These are phyloP conservation scores for Pasiphila rectangulata DNA, from an alignment of 2,888 invertebrate genomes.

Conservation along the genomic window DNA sequence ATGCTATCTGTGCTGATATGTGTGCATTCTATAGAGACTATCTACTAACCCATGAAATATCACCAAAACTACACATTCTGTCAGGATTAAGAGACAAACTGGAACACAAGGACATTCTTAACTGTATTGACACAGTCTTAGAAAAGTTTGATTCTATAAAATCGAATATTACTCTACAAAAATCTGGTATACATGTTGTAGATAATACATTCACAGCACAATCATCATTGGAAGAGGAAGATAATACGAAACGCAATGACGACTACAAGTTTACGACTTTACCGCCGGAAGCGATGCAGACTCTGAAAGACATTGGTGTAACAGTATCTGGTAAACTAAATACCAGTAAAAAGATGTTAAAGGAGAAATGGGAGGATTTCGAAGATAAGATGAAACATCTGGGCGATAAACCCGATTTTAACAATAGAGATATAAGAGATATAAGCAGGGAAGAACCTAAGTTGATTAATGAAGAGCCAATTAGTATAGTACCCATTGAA, in stretches of 20 bases:
- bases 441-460: constrained; percentile 25
- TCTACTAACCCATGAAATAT: constrained; percentile 68
- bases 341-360: constrained; percentile 75
- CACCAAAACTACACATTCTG: constrained; percentile 77
- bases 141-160: constrained; percentile 61
- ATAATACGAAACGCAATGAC: constrained; percentile 42
- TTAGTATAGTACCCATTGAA: constrained; percentile 37
- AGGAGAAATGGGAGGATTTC: constrained; percentile 78
- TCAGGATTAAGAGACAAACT: constrained; percentile 76
- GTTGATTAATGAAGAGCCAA: constrained; percentile 40
- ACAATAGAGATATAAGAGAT: constrained; percentile 26
- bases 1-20: constrained; percentile 80
- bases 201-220: constrained; percentile 70
- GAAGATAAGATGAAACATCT: constrained; percentile 74
- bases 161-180: constrained; percentile 64
- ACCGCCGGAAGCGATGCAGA: constrained; percentile 72
- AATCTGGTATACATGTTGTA: constrained; percentile 81
- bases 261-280: constrained; percentile 61
- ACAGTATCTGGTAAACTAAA: constrained; percentile 77
- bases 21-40: constrained; percentile 79
- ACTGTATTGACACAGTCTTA: constrained; percentile 60
- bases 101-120: constrained; percentile 57
- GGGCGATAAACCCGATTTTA: constrained; percentile 50
- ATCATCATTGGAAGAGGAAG: constrained; percentile 48
- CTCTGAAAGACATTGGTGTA: constrained; percentile 72